Evolutionary conservation across 2,113 vertebrate genomes (phyloP), one percentile per base, ranked within the genome.

Genomic region (Chaetodon trifascialis): DNA sequence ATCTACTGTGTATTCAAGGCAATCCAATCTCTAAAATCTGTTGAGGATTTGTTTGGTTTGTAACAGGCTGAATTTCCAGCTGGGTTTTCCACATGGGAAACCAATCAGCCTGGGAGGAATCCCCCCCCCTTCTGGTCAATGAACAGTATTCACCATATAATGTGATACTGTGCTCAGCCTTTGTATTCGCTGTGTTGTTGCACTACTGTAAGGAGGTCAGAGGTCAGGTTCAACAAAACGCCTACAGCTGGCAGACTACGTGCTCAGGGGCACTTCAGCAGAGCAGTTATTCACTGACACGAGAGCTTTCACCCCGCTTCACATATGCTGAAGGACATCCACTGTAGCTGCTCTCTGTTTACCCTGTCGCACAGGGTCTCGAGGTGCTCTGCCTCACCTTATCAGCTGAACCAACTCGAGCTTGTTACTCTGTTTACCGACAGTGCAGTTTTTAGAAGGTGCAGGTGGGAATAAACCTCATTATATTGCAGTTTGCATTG

Each of bases 401-500:
- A 79, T 80, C 75, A 64, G 76, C 69, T 21, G 59, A 80, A 56
- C 52, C 74, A 21, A 62, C 62, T 77, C 8, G 0, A 76, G 76
- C 47, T 72, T 73, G 76, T 85, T 86, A 77, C 71, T 86, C 55
- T 84, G 73, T 91, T 88, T 91, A 88, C 82, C 21, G 40, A 86
- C 78, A 56, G 79, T 56, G 88, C 75, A 78, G 79, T 81, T 92
- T 92, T 91, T 78, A 86, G 75, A 79, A 76, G 76, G 88, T 79
- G 81, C 90, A 84, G 87, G 76, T 92, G 83, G 90, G 84, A 93
- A 91, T 88, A 90, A 89, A 88, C 62, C 86, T 92, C 79, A 90
- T 90, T 90, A 92, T 86, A 86, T 80, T 82, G 80, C 80, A 85
- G 79, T 92, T 91, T 91, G 84, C 66, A 82, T 82, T 92, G 90